A percentile compares a stretch with the other conserved stretches of the same genome.
Conservation (phyloP, 2,113 vertebrate species). For the Cettia cetti region DNA sequence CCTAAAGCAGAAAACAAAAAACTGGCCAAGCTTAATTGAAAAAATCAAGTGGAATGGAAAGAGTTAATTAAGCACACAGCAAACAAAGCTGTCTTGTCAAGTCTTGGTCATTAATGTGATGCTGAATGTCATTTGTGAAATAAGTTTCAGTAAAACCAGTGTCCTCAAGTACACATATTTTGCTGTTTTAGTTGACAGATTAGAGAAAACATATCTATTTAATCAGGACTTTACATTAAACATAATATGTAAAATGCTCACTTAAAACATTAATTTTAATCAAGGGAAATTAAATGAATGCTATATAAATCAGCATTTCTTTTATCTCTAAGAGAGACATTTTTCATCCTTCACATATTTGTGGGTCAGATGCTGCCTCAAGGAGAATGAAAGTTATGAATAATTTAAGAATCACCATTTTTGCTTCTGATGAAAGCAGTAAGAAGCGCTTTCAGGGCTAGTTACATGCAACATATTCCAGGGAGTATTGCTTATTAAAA, state of each 20-base stretch:
- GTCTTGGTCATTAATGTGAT: not conserved
- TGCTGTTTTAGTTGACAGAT: not conserved
- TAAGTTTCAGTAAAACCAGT: not conserved
- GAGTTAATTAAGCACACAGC: not conserved
- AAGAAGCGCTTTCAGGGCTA: not conserved
- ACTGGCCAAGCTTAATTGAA: not conserved
- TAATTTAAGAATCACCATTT: not conserved
- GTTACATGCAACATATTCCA: not conserved
- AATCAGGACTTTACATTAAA: not conserved
- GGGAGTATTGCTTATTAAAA: not conserved
- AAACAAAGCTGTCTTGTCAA: not conserved
- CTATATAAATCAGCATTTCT: not conserved
- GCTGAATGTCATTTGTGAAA: not conserved
- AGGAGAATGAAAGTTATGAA: not conserved
- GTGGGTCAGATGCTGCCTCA: conserved; percentile 6
- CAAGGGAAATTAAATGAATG: not conserved
- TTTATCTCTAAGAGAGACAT: not conserved
- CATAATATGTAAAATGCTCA: not conserved
- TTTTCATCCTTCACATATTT: not conserved
- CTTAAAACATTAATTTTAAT: not conserved
- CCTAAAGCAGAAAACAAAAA: not conserved
- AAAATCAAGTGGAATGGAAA: not conserved
- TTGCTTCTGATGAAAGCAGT: not conserved
- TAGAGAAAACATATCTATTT: not conserved
- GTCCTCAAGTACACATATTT: not conserved